Evolutionary conservation across 1,140 invertebrate genomes (phyloP), one percentile per base, ranked within the genome.

Genomic region (Liolophura sinensis): DNA sequence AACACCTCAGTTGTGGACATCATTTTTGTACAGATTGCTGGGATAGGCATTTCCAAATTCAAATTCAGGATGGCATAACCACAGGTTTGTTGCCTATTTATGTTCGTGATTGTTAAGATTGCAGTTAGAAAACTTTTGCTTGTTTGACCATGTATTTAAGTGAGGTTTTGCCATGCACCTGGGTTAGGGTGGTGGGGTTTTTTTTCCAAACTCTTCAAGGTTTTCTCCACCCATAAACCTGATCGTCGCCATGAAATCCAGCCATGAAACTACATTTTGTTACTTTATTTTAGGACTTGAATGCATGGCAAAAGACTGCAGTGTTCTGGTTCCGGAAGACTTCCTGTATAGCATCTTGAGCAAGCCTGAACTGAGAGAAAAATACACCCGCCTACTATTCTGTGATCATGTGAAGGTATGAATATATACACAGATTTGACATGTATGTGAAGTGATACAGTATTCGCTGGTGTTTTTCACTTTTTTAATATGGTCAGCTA

Each of bases 261-360:
- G 15, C n/a, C n/a, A 27, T 4, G 7, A 22, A 22, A 46, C 22
- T n/a, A 55, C 9, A 40, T 55, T 61, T 56, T 22, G 56, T 24
- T 49, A 18, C 20, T 60, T 49, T 51, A 15, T 60, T 67, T 24
- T 73, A 84, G 83, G 76, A 66, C 97, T 99, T 73, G 92, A 94
- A 76, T 99, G 97, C 84, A 99, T 99, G 97, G 93, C 93, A 51
- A 90, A 91, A 78, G 91, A 93, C 57, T 99, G 97, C 85, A 90
- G 92, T 78, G 89, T 98, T 3, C 84, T 96, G 72, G 93, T 93
- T 56, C 93, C 95, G 31, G 95, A 98, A 87, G 96, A 98, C 83
- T 95, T 99, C 89, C 94, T 98, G 25, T 86, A 97, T 56, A 90
- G 90, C 58, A 87, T 96, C 72, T 86, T 98, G 20, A 90, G 89